Percentiles rank a stretch among this genome's conserved stretches.
Conservation (phyloP, 2,888 invertebrate species). For the Hartigia nigra region DNA sequence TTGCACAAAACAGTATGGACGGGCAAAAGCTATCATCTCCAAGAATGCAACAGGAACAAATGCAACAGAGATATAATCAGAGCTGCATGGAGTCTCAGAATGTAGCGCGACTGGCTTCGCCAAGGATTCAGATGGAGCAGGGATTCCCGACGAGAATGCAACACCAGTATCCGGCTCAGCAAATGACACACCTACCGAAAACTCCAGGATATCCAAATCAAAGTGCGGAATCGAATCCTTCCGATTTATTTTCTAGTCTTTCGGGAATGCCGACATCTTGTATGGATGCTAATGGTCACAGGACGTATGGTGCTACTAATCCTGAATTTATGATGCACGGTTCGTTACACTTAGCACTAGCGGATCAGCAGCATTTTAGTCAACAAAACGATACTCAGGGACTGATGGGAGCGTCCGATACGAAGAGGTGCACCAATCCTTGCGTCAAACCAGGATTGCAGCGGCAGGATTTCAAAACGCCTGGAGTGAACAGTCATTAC, state of each 20-base stretch:
- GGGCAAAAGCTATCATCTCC: slow-evolving; percentile 36
- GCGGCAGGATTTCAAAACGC: slow-evolving; percentile 40
- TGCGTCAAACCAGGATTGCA: slow-evolving; percentile 23
- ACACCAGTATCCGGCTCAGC: slow-evolving; percentile 40
- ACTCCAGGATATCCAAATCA: slow-evolving; percentile 27
- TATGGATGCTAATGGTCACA: slow-evolving; percentile 25
- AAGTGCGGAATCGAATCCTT: slow-evolving; percentile 16
- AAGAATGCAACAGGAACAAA: slow-evolving; percentile 38
- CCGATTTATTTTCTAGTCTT: slow-evolving; percentile 24
- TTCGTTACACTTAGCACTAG: slow-evolving; percentile 15
- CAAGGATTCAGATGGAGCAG: slow-evolving; percentile 43
- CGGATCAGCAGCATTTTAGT: slow-evolving; percentile 24
- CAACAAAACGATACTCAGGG: slow-evolving; percentile 30
- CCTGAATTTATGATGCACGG: slow-evolving; percentile 28
- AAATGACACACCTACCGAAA: slow-evolving; percentile 31
- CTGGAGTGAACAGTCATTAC: slow-evolving; percentile 32
- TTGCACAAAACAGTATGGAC: slow-evolving; percentile 31
- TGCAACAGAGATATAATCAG: slow-evolving; percentile 46
- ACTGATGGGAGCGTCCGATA: slow-evolving; percentile 30
- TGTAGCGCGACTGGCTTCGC: slow-evolving; percentile 27
- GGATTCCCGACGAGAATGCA: slow-evolving; percentile 28
- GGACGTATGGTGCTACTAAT: slow-evolving; percentile 25
- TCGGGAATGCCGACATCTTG: slow-evolving; percentile 26
- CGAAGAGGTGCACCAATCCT: slow-evolving; percentile 31
- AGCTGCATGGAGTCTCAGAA: slow-evolving; percentile 43